Evolutionary conservation across 2,797 vertebrate species (phyloP), one percentile per base, ranked within the genome.

Genomic region (Myotis myotis): DNA sequence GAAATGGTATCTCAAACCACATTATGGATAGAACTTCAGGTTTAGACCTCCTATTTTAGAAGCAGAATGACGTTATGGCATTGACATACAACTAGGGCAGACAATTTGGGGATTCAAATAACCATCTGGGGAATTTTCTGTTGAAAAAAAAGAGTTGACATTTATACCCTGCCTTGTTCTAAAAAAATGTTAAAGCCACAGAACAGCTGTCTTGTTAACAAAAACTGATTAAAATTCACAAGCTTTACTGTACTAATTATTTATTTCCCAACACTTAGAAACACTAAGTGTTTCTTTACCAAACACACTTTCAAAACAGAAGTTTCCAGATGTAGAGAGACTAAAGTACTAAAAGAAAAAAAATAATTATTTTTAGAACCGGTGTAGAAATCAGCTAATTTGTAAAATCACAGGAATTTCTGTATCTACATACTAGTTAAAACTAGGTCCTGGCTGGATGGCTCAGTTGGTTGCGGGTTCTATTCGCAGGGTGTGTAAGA

Each of bases 71-170:
- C 38, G 44, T 93, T 84, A 96, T 41, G 71, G 60, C 82, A 93
- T 74, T 95, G 90, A 95, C 88, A 94, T 95, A 95, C 92, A 96
- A 94, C 66, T 93, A 96, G 94, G 95, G 64, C 93, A 96, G 96
- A 79, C 78, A 96, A 94, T 95, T 85, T 93, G 74, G 90, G 55
- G 25, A 96, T 83, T 97, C 57, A 95, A 95, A 93, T 94, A 95
- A 94, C 81, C 94, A 96, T 91, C 88, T 95, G 97, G 91, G 81
- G 93, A 96, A 91, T 72, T 95, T 94, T 93, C 84, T 95, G 88
- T 82, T 74, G 19, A 81, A 91, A 89, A 87, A 47, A 47, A 47
- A 47, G 36, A 80, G 30, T 33, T 90, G 83, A 89, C 80, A 97
- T 96, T 97, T 94, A 94, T 89, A 74, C 57, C 23, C 41, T 93